Base-by-base conservation (phyloP, 2,888 invertebrate genomes). In the Caenorhabditis sp. region DNA sequence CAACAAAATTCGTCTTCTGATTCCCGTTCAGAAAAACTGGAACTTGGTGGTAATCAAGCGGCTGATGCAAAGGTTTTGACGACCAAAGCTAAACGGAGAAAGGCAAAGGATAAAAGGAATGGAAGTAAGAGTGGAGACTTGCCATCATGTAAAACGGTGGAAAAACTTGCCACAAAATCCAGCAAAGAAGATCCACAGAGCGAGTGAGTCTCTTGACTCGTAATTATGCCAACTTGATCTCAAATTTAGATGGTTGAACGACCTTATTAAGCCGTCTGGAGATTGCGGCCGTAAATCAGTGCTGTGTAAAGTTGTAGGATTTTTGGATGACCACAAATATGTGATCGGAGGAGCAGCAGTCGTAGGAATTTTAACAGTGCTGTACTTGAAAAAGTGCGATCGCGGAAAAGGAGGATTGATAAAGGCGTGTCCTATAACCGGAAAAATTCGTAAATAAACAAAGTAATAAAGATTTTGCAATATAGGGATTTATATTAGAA, bases 231-330 rank as follows among this genome's bases (percentile, higher is more conserved):
- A 27, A 31, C 4, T 31, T 36, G 17, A 26, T n/a, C 6, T 8
- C 23, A n/a, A n/a, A n/a, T 57, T 5, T 8, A 57, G 57, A 19
- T 58, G 58, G 58, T 43, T 58, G 37, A 58, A 58, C n/a, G 43
- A 58, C 17, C 24, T 58, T 58, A 21, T 58, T 14, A 58, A 37
- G n/a, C n/a, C n/a, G 23, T 21, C 8, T 23, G 43, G 24, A 21
- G 24, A 53, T 23, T 12, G 24, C n/a, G 50, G n/a, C 19, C 19
- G 23, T 24, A 24, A 50, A 50, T 50, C 23, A 19, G 5, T 5
- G 5, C 23, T 21, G 6, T 19, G 54, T 17, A 10, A 21, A 19
- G 12, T 54, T 17, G 23, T 26, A 5, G 19, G n/a, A 5, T 31
- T 57, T 17, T 3, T 58, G 1, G 21, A 21, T 10, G 58, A 36